A percentile compares a stretch with the other conserved stretches of the same genome.
phyloP scores from a whole-genome alignment of 2,888 invertebrate genomes.

The Asteroscopus sphinx region DNA sequence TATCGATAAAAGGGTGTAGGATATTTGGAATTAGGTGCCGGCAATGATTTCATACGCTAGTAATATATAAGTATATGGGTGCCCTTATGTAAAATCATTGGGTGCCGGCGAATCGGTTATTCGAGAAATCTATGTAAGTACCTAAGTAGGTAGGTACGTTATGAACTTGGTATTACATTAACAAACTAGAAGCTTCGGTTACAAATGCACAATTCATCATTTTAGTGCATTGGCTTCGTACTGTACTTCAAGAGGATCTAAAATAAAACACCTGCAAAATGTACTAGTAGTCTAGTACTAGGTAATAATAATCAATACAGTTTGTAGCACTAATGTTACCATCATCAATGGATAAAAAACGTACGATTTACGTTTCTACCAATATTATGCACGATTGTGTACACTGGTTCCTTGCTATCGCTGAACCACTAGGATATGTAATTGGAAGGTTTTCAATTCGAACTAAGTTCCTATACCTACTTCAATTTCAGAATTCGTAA shows the following conservation, averaged over 20 bases:
- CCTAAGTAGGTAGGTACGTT: slow-evolving; percentile 5
- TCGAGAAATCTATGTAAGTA: slow-evolving; percentile 25
- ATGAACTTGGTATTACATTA: background rate
- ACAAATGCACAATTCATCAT: slow-evolving; percentile 2
- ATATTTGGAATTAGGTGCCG: too few species aligned
- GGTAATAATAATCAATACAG: slow-evolving; percentile 46
- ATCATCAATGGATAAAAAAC: slow-evolving; percentile 8
- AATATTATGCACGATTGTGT: background rate
- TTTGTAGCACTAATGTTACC: slow-evolving; percentile 36
- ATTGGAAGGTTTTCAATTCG: too few species aligned
- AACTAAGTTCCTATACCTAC: too few species aligned
- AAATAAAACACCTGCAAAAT: slow-evolving; percentile 42
- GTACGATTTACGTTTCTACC: slow-evolving; percentile 1
- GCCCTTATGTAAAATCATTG: too few species aligned
- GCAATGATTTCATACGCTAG: too few species aligned
- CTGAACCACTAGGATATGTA: background rate
- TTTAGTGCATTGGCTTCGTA: slow-evolving; percentile 5
- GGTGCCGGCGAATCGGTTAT: slow-evolving; percentile 34
- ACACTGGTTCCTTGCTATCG: background rate
- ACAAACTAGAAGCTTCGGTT: background rate
- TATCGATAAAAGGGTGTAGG: slow-evolving; percentile 22
- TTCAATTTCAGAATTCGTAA: too few species aligned
- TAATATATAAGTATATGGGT: too few species aligned
- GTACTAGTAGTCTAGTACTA: slow-evolving; percentile 18
- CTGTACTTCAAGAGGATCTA: slow-evolving; percentile 24